A percentile compares a stretch with the other conserved stretches of the same genome.
phyloP scores from a whole-genome alignment of 2,113 vertebrate genomes.

The Equus quagga region DNA sequence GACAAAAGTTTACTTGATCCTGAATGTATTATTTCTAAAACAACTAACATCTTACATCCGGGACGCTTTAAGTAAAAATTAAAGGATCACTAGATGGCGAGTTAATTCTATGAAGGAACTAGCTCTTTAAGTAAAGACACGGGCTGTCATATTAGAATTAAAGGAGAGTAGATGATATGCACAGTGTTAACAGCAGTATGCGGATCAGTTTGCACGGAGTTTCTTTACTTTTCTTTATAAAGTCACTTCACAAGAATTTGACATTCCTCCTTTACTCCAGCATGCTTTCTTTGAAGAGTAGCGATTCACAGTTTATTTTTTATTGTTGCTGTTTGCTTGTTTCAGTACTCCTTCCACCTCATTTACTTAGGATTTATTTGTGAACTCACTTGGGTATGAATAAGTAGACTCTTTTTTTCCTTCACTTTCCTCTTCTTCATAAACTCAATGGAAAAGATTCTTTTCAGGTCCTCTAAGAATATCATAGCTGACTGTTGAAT shows the following conservation, averaged over 20 bases:
- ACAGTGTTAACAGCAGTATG: not conserved
- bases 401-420: not conserved
- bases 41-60: slow-evolving; percentile 43
- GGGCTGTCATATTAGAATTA: not conserved
- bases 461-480: not conserved
- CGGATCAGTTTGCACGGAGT: not conserved
- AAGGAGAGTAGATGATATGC: not conserved
- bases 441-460: not conserved
- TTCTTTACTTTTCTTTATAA: not conserved
- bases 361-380: not conserved
- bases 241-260: not conserved
- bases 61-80: slow-evolving; percentile 7
- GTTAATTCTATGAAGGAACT: not conserved
- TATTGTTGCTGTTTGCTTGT: not conserved
- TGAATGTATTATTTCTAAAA: not conserved
- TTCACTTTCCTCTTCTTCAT: not conserved
- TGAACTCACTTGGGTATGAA: not conserved
- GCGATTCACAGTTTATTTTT: not conserved
- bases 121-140: not conserved
- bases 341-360: not conserved
- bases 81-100: not conserved
- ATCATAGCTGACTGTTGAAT: not conserved
- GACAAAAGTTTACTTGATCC: not conserved
- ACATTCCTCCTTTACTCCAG: not conserved
- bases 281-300: not conserved